Evolutionary conservation across 2,797 vertebrate species (phyloP).

Genomic region (Rhodeus uyekii): DNA sequence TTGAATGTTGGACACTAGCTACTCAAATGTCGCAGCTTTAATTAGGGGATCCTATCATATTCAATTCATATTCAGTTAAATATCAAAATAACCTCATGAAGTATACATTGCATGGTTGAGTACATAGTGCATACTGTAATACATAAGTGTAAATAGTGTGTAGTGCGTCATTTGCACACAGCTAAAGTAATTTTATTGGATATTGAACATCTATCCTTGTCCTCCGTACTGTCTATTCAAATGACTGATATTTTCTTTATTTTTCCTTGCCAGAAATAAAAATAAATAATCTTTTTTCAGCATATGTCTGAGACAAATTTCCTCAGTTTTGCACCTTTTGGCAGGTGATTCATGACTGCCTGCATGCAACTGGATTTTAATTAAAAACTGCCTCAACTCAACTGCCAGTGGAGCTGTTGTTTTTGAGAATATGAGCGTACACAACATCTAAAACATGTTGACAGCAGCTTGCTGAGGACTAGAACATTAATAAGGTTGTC

Average conservation of each 20-base stretch:
- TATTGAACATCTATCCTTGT: slow-evolving; percentile 1
- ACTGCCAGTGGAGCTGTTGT: slow-evolving; percentile 26
- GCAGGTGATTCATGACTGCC: slow-evolving; percentile 41
- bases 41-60: background rate
- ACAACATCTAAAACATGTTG: slow-evolving; percentile 37
- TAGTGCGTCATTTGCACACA: background rate
- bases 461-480: slow-evolving; percentile 26
- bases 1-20: background rate
- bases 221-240: background rate
- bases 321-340: slow-evolving; percentile 37
- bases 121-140: too few relatives aligned
- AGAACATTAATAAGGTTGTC: slow-evolving; percentile 45
- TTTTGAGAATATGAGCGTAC: slow-evolving; percentile 33
- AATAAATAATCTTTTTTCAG: slow-evolving; percentile 10
- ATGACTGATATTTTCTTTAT: background rate
- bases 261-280: slow-evolving; percentile 10
- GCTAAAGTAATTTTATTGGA: background rate
- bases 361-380: slow-evolving; percentile 36
- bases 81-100: background rate
- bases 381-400: slow-evolving; percentile 37
- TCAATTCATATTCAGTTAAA: background rate
- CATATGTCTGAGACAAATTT: slow-evolving; percentile 7
- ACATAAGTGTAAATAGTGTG: background rate
- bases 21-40: too few relatives aligned
- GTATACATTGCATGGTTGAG: background rate